Evolutionary conservation across 2,797 vertebrate genomes (phyloP), one percentile per base, ranked within the genome.

Genomic region (Psittacula derbiana): DNA sequence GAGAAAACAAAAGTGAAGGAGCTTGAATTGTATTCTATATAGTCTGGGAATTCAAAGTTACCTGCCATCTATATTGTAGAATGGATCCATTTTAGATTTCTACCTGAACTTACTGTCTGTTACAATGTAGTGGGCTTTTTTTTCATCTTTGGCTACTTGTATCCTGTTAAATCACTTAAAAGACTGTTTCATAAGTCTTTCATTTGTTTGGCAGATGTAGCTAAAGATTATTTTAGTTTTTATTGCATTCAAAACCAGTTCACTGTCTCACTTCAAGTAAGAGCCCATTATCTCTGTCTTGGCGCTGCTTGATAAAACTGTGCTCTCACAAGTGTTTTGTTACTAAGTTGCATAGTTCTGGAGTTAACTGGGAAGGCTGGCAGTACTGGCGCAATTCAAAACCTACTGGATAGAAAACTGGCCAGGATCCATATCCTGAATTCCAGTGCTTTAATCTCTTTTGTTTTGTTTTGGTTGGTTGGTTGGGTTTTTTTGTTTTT

Each of bases 251-350:
- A 84, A 91, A 90, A 27, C 30, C 40, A 58, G 50, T 60, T 90
- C 30, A 14, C 11, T 40, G 23, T 79, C 50, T 52, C 11, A 19
- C 50, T 92, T 80, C 28, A 61, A 88, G 67, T 38, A 50, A 86
- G 91, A 71, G 83, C 70, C 53, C 1, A 1, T 49, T 74, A 36
- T 86, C 75, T 85, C 67, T 75, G 50, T 80, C 83, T 91, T 92
- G 92, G 91, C 76, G 25, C 8, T 74, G 80, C 43, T 89, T 74
- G 69, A 33, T 86, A 65, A 78, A 74, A 70, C 57, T 96, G 50
- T 62, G 43, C 69, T 92, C 91, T 95, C 80, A 83, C 73, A 95
- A 93, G 70, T 90, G 86, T 96, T 95, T 74, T 94, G 80, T 97
- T 95, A 96, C 80, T 5, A 65, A 53, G 46, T 69, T 84, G 76